Conservation (phyloP, 2,888 invertebrate genomes). For the Noctua comes region DNA sequence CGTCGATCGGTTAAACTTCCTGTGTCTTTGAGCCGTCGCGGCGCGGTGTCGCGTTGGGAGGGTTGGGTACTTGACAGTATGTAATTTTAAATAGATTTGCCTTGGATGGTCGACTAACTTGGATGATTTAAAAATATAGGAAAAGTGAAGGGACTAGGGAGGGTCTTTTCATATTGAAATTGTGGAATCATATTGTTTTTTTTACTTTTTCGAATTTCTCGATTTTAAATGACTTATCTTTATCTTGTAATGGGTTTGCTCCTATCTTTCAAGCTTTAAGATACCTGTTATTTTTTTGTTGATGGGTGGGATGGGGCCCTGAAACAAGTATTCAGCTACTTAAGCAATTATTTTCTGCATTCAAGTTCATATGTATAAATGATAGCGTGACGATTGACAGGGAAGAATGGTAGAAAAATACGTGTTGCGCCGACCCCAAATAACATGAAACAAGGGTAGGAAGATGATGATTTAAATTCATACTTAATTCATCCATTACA, state of each 20-base stretch:
- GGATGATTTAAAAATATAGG: not conserved
- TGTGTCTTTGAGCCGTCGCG: slow-evolving; percentile 50
- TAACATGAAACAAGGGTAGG: no score
- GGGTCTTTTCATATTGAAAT: not conserved
- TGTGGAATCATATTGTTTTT: not conserved
- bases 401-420: no score
- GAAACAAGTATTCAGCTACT: not conserved
- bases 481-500: not conserved
- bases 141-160: not conserved
- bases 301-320: not conserved
- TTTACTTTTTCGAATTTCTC: not conserved
- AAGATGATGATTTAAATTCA: no score
- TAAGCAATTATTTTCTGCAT: not conserved
- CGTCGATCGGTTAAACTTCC: slow-evolving; percentile 64
- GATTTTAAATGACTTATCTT: not conserved
- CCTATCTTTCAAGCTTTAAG: not conserved
- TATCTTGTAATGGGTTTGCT: not conserved
- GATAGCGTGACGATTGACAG: no score
- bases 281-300: not conserved
- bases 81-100: slow-evolving; percentile 8
- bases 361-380: no score
- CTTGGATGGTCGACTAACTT: not conserved
- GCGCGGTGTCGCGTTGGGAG: slow-evolving; percentile 16
- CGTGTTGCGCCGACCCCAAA: no score
- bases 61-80: slow-evolving; percentile 8